Evolutionary conservation across 1,140 invertebrate genomes (phyloP), one percentile per base, ranked within the genome.

Genomic region (Drosophila hydei): DNA sequence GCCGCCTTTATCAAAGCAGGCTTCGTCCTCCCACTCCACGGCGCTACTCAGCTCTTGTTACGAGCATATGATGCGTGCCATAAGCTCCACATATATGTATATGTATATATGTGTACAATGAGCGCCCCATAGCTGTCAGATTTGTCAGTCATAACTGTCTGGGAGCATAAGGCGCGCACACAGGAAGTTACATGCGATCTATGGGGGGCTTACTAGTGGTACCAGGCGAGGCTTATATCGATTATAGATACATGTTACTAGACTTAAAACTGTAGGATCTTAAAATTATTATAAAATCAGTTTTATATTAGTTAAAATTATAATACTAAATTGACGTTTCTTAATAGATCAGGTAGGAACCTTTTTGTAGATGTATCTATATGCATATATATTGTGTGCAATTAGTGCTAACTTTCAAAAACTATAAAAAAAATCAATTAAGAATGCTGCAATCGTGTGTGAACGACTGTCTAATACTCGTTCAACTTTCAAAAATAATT

Each of bases 71-170:
- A 72, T 72, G 69, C 61, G 62, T 52, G 62, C 27, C 69, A 61
- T 72, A 72, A 60, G 69, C 69, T 58, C 33, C 45, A 52, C 8
- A 72, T 36, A 14, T 8, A 45, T 50, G 9, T 16, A 36, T 45
- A 14, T 48, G 9, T 11, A 1, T 23, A 40, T 27, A 4, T 14
- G 18, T 9, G 0, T 11, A 25, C 11, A 14, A 12, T 4, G 21
- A 19, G 38, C n/a, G 25, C 16, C 4, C 58, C 62, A 12, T 36
- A 51, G 36, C 48, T 72, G 70, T 72, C 70, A 72, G 70, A 72
- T 72, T 72, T 72, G 64, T 61, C 70, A 72, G 70, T 68, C 70
- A 68, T 47, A 68, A 60, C 55, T 54, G 70, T 68, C 40, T 68
- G 56, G 61, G 14, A 56, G 45, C 68, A 64, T 71, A 71, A 50